Base-by-base conservation (phyloP, 2,888 invertebrate species). In the Diaprepes abbreviatus region DNA sequence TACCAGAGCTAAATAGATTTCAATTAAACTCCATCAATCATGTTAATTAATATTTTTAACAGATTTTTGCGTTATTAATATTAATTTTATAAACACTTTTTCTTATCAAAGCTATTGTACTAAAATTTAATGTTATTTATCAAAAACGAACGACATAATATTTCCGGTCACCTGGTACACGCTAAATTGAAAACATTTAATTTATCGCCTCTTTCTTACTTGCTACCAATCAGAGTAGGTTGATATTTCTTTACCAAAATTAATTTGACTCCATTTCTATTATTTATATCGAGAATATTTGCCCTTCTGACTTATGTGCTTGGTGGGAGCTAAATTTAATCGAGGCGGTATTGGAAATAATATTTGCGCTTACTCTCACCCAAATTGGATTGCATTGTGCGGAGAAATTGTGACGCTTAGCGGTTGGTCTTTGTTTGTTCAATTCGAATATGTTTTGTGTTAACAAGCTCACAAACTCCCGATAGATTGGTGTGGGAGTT, bases 301-400 rank as follows among this genome's bases (percentile, higher is more conserved):
- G 48, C 48, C 48, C 48, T 50, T 14, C 28, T 50, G 48, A 50
- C 48, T 50, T 50, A 28, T 50, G 48, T 50, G 50, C 19, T 36
- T 21, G 59, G 40, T 55, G 16, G 55, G 19, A 24, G 40, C 54
- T 36, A 68, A 64, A 69, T 69, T 69, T 58, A 69, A 69, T 69
- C 64, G 69, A 69, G 16, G 48, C 59, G 17, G 64, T 57, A 69
- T 69, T 38, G 59, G 64, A 64, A 64, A 64, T 62, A 67, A 64
- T 64, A 69, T 69, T 69, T 69, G 69, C 59, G 40, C 59, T 63
- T 58, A 64, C 64, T 64, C 69, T 63, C 57, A 38, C 52, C 38
- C 36, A 69, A 64, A 69, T 69, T 69, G 64, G 52, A 69, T 69
- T 52, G 59, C 19, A 35, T 54, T 36, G 33, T 35, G 54, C n/a